These are phyloP conservation scores for Pomatostomus ruficeps DNA, from an alignment of 2,113 vertebrate genomes.

Conservation along the genomic window DNA sequence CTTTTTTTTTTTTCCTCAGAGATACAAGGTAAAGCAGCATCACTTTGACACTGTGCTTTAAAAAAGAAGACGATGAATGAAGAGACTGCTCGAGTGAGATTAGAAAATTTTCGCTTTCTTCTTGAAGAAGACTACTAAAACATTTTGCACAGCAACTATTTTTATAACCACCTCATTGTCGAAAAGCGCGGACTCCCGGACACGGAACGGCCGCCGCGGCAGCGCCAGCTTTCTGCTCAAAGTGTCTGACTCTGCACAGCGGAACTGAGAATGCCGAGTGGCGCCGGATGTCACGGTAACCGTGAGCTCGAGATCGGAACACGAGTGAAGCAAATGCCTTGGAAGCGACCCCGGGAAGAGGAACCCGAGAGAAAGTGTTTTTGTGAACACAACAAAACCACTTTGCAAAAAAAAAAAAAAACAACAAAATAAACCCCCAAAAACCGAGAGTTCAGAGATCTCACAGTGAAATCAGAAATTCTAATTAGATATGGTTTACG, in stretches of 20 bases:
- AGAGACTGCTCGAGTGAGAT: constrained; percentile 72
- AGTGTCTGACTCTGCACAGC: constrained; percentile 62
- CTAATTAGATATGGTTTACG: constrained; percentile 72
- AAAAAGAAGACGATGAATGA: constrained; percentile 71
- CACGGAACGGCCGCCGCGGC: too few species aligned
- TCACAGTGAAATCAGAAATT: constrained; percentile 77
- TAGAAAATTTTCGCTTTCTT: constrained; percentile 79
- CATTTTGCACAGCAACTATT: constrained; percentile 83
- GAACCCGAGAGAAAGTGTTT: constrained; percentile 54
- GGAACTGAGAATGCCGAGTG: constrained; percentile 60
- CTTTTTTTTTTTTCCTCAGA: too few species aligned
- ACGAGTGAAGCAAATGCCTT: constrained; percentile 59
- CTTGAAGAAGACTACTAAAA: constrained; percentile 84
- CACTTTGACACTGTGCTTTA: constrained; percentile 72
- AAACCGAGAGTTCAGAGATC: constrained; percentile 60
- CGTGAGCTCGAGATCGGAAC: constrained; percentile 41
- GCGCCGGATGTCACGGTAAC: constrained; percentile 59
- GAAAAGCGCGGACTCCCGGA: constrained; percentile 64
- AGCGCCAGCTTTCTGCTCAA: too few species aligned
- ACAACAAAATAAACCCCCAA: not conserved
- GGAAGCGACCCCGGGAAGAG: constrained; percentile 46
- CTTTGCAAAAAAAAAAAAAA: constrained; percentile 31
- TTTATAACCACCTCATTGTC: constrained; percentile 75
- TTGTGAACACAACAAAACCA: constrained; percentile 52
- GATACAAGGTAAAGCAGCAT: constrained; percentile 73